Base-by-base conservation (phyloP, 1,140 invertebrate genomes). In the Drosophila hydei region DNA sequence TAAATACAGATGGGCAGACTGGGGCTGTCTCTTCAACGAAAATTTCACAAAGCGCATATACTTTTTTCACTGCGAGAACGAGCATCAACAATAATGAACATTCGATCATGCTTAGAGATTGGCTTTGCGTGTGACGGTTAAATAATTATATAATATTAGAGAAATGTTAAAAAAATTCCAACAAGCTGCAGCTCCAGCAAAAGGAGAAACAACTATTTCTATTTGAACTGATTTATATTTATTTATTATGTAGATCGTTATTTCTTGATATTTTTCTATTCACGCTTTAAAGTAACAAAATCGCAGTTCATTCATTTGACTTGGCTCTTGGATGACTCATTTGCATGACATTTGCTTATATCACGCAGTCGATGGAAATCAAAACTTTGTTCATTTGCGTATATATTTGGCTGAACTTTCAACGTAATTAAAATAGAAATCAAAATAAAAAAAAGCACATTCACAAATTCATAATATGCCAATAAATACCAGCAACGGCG, bases 301-400 rank as follows among this genome's bases (percentile, higher is more conserved):
- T 63, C 52, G 23, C 54, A 61, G 19, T 59, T 59, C 63, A 71
- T 71, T 75, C 48, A 70, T 58, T 19, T 40, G 9, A 48, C 47
- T 65, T 59, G 12, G 23, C 23, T 50, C 9, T 47, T 3, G 19
- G 19, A 85, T 85, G 80, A 85, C 65, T 85, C 80, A 85, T 87
- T 85, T 80, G 73, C 81, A 80, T 87, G 62, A 63, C 56, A 77
- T 85, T 74, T 74, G 69, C 64, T 72, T 79, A 75, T 79, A 78
- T 61, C 58, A 80, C 21, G 23, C n/a, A 25, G 60, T 56, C 4
- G 9, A 12, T 30, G 12, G 59, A 65, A 71, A 75, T 63, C 60
- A 83, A 42, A 47, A 47, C 8, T 45, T 11, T 19, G 48, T 36
- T 33, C 14, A 48, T 25, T 12, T 5, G 4, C 16, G 14, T 11